Percentiles rank a stretch among this genome's conserved stretches.
Conservation (phyloP, 2,888 invertebrate genomes). For the Villa cingulata region DNA sequence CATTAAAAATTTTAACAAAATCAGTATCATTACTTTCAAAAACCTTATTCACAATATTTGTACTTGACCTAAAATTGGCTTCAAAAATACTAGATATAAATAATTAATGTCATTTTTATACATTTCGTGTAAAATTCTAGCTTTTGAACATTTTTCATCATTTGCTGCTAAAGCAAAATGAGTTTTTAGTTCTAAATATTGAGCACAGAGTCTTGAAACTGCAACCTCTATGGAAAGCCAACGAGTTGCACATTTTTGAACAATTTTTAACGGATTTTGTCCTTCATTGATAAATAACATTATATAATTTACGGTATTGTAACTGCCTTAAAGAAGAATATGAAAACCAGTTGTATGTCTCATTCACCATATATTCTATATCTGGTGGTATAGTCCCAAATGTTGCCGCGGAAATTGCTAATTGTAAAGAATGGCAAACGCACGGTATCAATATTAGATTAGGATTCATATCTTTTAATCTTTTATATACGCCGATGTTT, state of each 20-base stretch:
- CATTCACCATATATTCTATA: background rate
- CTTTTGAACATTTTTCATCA: background rate
- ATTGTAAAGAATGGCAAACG: background rate
- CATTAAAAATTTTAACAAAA: background rate
- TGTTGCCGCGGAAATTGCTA: background rate
- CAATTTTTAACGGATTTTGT: background rate
- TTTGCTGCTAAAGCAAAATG: background rate
- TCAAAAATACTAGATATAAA: background rate
- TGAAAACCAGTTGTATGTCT: background rate
- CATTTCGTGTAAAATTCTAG: background rate
- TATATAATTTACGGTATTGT: background rate
- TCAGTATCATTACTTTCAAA: background rate
- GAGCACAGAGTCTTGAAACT: background rate
- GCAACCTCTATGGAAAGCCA: background rate
- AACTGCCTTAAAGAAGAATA: background rate
- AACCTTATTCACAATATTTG: background rate
- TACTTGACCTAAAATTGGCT: background rate
- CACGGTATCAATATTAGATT: background rate
- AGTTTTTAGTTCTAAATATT: background rate
- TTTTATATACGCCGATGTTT: background rate
- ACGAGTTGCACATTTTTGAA: background rate
- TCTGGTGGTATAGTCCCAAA: background rate
- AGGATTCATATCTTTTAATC: background rate
- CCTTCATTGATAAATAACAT: no score
- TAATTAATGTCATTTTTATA: background rate